Base-by-base conservation (phyloP, 2,113 vertebrate species). In the Chamaea fasciata region DNA sequence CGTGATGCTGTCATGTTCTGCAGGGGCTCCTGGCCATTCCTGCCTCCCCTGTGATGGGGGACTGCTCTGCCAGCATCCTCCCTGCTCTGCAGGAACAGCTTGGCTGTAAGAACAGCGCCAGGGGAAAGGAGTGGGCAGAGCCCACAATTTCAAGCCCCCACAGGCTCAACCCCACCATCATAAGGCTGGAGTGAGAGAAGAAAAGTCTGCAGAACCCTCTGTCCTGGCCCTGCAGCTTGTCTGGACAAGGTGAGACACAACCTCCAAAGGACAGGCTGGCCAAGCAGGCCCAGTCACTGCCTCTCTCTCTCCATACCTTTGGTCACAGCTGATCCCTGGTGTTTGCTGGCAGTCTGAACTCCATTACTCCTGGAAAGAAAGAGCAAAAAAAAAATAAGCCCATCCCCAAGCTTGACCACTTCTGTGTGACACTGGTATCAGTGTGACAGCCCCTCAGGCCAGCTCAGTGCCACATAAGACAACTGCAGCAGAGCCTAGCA, bases 351-450 rank as follows among this genome's bases (percentile, higher is more conserved):
- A 92, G 56, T 35, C 53, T 67, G 73, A 88, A 50, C 10, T 91
- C 69, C 76, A 47, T 90, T 96, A 97, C n/a, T 96, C 50, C 97
- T 97, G 50, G 47, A 94, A 95, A 85, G 53, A 69, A 78, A 95
- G 47, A 88, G 14, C 26, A 76, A 52, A 91, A 88, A 83, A 78
- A 84, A 63, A 18, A 2, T 88, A n/a, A 89, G 86, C 42, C 42
- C 49, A 68, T 27, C 31, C 16, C 13, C 49, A 60, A 56, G 60
- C 13, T 28, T 0, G 33, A 41, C 24, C 73, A 30, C 16, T 11
- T 19, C 31, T 37, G 50, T 18, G 33, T 42, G 47, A 56, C 37
- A 12, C n/a, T 42, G 42, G 31, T 16, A 13, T 6, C 0, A 0
- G 9, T 24, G 44, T 46, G 50, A 83, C 59, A 70, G 35, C 17